Conservation (phyloP, 2,797 vertebrate species). For the Threskiornis aethiopicus region DNA sequence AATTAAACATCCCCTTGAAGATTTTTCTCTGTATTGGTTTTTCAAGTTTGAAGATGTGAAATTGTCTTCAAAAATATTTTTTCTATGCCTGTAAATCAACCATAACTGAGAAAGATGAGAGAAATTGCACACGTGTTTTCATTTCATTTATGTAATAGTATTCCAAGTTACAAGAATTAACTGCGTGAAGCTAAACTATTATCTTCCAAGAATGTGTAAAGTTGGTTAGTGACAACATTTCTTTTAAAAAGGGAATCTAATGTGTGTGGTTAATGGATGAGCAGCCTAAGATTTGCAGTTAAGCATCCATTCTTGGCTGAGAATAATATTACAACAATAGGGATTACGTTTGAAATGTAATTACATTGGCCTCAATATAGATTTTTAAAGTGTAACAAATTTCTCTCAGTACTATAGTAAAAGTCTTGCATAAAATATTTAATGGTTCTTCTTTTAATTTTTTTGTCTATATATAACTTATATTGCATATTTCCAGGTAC, state of each 20-base stretch:
- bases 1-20: not conserved
- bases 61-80: not conserved
- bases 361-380: not conserved
- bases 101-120: not conserved
- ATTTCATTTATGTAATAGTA: not conserved
- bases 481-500: conserved; percentile 79
- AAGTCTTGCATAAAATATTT: not conserved
- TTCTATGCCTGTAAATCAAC: not conserved
- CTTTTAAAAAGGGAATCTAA: not conserved
- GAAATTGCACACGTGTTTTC: not conserved
- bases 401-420: not conserved
- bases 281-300: not conserved
- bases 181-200: not conserved
- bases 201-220: not conserved
- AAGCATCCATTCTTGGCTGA: not conserved
- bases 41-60: not conserved
- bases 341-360: not conserved
- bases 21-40: not conserved
- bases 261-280: not conserved
- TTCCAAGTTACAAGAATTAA: not conserved
- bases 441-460: not conserved
- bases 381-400: not conserved
- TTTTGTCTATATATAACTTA: not conserved
- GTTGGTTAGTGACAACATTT: not conserved
- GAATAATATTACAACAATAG: not conserved